These are phyloP conservation scores for Vandiemenella viatica DNA, from an alignment of 2,888 invertebrate species.

Conservation along the genomic window DNA sequence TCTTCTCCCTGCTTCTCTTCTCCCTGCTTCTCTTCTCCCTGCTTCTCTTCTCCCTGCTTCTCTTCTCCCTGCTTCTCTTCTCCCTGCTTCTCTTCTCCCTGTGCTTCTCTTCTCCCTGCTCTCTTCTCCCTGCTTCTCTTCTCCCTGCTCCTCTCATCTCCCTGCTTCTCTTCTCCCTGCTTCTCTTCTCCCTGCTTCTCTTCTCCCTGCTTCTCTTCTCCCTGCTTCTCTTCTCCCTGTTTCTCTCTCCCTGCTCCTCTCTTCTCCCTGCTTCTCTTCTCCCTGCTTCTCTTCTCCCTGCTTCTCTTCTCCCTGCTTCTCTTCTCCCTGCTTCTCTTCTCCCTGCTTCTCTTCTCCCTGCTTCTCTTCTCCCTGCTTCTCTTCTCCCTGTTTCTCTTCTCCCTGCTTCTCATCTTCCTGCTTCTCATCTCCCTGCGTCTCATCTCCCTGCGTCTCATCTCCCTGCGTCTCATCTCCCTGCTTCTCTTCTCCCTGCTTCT, in stretches of 20 bases:
- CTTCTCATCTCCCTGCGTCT: not conserved
- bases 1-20: too few species aligned
- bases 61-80: too few species aligned
- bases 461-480: not conserved
- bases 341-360: not conserved
- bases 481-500: not conserved
- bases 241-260: not conserved
- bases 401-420: not conserved
- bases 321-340: not conserved
- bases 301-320: not conserved
- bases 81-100: too few species aligned
- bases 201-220: not conserved
- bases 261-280: not conserved
- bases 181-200: too few species aligned
- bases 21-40: too few species aligned
- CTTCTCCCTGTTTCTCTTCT: not conserved
- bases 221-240: not conserved
- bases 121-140: too few species aligned
- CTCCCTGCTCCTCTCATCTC: too few species aligned
- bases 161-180: too few species aligned
- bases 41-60: too few species aligned
- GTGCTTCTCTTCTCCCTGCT: too few species aligned
- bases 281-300: not conserved
- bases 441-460: too few species aligned
- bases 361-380: not conserved